These are phyloP conservation scores for Hemiscyllium ocellatum DNA, from an alignment of 2,113 vertebrate genomes.

Conservation along the genomic window DNA sequence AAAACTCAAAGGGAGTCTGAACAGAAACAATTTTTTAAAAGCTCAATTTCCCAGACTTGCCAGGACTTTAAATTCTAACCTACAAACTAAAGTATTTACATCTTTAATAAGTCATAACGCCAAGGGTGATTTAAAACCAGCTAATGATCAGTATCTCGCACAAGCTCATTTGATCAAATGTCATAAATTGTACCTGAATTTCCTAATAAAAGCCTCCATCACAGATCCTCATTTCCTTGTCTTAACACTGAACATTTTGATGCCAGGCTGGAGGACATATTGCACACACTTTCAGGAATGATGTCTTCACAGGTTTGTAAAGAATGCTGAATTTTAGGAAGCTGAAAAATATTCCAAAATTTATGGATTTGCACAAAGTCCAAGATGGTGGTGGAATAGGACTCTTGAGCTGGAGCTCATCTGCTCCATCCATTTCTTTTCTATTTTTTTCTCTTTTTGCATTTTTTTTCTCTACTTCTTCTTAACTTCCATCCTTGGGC, in stretches of 20 bases:
- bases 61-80: not conserved
- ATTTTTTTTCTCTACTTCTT: no score
- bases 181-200: not conserved
- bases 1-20: not conserved
- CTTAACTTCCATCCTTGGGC: no score
- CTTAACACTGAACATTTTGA: not conserved
- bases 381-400: no score
- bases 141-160: not conserved
- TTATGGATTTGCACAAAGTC: no score
- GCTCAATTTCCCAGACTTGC: not conserved
- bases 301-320: not conserved
- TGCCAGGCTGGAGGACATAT: not conserved
- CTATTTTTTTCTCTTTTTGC: no score
- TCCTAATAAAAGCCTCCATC: not conserved
- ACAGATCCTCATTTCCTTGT: not conserved
- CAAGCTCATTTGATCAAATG: not conserved
- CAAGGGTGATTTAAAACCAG: conserved; percentile 1
- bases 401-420: no score
- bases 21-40: not conserved
- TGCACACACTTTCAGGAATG: not conserved
- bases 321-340: no score
- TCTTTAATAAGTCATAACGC: not conserved
- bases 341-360: no score
- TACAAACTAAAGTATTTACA: conserved; percentile 7
- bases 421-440: no score